Evolutionary conservation across 1,140 invertebrate species (phyloP), one percentile per base, ranked within the genome.

Genomic region (Drosophila erecta): DNA sequence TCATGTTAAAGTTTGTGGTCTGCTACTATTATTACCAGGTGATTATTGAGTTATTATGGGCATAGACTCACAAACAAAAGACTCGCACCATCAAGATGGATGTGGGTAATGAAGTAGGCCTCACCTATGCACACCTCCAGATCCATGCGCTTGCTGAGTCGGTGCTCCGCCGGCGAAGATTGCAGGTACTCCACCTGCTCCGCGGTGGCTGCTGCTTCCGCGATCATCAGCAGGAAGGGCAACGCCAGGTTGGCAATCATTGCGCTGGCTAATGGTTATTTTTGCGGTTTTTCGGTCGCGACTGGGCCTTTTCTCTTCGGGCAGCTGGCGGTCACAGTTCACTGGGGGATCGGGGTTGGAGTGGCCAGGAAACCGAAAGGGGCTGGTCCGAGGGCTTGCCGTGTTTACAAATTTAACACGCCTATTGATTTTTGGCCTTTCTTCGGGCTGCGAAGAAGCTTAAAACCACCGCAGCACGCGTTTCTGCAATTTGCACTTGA

Each of bases 61-160:
- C 30, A 30, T 3, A 30, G 8, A 30, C 8, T 2, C 30, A 30
- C 30, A 30, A 30, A 30, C 30, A 30, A 30, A 30, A 30, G 30
- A 30, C 7, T 24, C 24, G 4, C 4, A 24, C 14, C 8, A 47
- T n/a, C 5, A n/a, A 47, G 24, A 1, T n/a, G 6, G 44, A 24
- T n/a, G 20, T 27, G 10, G 4, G 4, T 47, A 33, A 4, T 17
- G 4, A 4, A 50, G 27, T n/a, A n/a, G 7, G 3, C 6, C 73
- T 78, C 74, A 92, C 91, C 91, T 71, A 91, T 79, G 67, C 91
- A 92, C 2, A 73, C 57, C 22, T 91, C 91, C 56, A 92, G 71
- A 59, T 92, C 91, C 90, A 92, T 92, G 35, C 91, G 81, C 46
- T 92, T 92, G 58, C 59, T 62, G 8, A 92, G 72, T 3, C 44